A percentile compares a stretch with the other conserved stretches of the same genome.
Conservation (phyloP, 2,888 invertebrate genomes). For the Seladonia tumulorum region DNA sequence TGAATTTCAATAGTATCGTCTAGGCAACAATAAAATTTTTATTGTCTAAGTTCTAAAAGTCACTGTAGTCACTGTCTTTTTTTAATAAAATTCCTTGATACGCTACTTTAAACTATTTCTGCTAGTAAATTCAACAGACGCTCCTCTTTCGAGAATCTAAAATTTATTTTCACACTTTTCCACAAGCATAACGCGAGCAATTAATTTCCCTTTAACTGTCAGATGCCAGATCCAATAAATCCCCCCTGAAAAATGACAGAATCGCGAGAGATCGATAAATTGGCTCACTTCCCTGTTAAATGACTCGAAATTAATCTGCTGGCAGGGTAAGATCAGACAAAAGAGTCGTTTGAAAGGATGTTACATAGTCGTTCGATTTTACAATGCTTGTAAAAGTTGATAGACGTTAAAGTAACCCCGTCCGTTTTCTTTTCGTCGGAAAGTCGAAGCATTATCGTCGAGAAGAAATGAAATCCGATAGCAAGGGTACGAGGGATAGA, state of each 20-base stretch:
- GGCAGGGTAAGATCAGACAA: neutral
- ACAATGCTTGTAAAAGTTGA: constrained; percentile 35
- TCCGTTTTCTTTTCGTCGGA: neutral
- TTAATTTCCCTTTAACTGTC: neutral
- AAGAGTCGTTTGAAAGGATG: neutral
- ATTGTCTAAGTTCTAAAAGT: too few relatives aligned
- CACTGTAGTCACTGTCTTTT: too few relatives aligned
- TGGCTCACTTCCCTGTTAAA: constrained; percentile 1
- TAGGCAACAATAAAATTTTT: too few relatives aligned
- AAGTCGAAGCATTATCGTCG: neutral
- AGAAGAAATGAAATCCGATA: neutral
- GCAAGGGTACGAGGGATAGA: neutral
- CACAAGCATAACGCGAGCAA: neutral
- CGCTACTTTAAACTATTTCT: neutral
- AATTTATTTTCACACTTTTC: neutral
- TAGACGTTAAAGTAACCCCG: constrained; percentile 10
- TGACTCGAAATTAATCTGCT: neutral
- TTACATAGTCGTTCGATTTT: constrained; percentile 34
- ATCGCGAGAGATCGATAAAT: neutral
- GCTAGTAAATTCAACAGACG: neutral
- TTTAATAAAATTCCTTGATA: neutral
- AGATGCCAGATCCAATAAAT: neutral
- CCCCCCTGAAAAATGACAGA: neutral
- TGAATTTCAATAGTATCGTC: neutral
- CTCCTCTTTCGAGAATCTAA: neutral